Percentiles rank a stretch among this genome's conserved stretches.
phyloP scores from a whole-genome alignment of 2,113 vertebrate species.

The Engystomops pustulosus region DNA sequence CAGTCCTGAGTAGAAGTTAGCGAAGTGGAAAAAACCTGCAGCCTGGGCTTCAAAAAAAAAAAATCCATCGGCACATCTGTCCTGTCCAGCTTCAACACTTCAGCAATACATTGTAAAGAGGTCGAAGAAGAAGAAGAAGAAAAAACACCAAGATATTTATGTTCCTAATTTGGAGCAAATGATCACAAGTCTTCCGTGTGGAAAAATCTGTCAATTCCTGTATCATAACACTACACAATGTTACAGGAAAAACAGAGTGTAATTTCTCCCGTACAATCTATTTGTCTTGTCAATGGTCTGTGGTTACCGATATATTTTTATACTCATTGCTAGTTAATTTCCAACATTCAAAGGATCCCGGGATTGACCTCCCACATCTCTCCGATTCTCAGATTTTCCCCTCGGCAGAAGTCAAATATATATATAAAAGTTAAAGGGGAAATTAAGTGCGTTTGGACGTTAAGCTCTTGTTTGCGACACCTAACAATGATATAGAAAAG shows the following conservation, averaged over 20 bases:
- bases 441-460: background rate
- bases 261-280: slow-evolving; percentile 18
- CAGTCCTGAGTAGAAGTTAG: background rate
- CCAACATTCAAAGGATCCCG: slow-evolving; percentile 40
- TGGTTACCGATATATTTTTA: slow-evolving; percentile 52
- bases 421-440: background rate
- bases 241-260: slow-evolving; percentile 37
- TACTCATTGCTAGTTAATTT: slow-evolving; percentile 46
- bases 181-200: slow-evolving; percentile 26
- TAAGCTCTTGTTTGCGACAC: slow-evolving; percentile 40
- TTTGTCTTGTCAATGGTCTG: slow-evolving; percentile 51
- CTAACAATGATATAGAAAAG: slow-evolving; percentile 34
- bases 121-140: background rate
- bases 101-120: slow-evolving; percentile 35
- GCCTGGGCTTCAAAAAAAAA: background rate
- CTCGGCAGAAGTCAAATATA: slow-evolving; percentile 8
- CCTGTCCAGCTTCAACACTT: slow-evolving; percentile 6
- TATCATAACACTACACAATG: slow-evolving; percentile 45
- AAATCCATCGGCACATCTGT: background rate
- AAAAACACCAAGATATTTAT: slow-evolving; percentile 39
- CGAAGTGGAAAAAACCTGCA: background rate
- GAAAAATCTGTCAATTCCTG: slow-evolving; percentile 43
- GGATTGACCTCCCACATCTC: slow-evolving; percentile 47
- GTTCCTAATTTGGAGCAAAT: slow-evolving; percentile 50
- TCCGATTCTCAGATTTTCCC: slow-evolving; percentile 48